Evolutionary conservation across 2,888 invertebrate genomes (phyloP).

Genomic region (Perizoma affinitatum): DNA sequence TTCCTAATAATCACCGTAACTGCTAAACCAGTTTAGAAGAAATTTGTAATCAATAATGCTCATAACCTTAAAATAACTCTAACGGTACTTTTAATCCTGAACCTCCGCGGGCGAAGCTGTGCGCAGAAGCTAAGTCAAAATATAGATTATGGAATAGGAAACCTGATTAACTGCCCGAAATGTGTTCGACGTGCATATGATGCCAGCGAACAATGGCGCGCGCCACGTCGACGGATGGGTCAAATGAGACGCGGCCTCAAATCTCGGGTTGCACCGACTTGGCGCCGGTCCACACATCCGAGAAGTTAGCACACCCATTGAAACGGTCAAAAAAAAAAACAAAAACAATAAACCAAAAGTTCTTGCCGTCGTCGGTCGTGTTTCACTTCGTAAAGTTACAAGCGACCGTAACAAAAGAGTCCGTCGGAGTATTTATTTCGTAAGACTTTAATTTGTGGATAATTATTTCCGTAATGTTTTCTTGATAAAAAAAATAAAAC

Average conservation of each 20-base stretch:
- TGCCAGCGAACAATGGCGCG: constrained; percentile 64
- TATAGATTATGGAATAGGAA: constrained; percentile 57
- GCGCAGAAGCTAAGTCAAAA: constrained; percentile 52
- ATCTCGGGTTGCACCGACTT: constrained; percentile 77
- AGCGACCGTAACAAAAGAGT: constrained; percentile 67
- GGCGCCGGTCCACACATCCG: constrained; percentile 73
- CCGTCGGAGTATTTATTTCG: constrained; percentile 51
- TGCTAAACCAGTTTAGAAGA: no score
- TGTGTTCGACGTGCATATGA: constrained; percentile 64
- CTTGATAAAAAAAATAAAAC: neutral
- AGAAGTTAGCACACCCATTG: constrained; percentile 72
- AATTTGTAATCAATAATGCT: no score
- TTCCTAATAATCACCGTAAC: no score
- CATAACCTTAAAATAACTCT: no score
- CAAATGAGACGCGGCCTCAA: constrained; percentile 78
- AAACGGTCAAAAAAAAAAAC: constrained; percentile 54
- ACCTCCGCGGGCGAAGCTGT: no score
- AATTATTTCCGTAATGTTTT: constrained; percentile 6
- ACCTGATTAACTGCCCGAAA: constrained; percentile 54
- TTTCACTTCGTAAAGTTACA: constrained; percentile 71
- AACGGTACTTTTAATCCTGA: no score
- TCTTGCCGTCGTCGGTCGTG: constrained; percentile 58
- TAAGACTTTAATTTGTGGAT: neutral
- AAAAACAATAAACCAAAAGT: constrained; percentile 62
- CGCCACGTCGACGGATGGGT: constrained; percentile 67